Base-by-base conservation (phyloP, 2,888 invertebrate species). In the Lissonota sp. region DNA sequence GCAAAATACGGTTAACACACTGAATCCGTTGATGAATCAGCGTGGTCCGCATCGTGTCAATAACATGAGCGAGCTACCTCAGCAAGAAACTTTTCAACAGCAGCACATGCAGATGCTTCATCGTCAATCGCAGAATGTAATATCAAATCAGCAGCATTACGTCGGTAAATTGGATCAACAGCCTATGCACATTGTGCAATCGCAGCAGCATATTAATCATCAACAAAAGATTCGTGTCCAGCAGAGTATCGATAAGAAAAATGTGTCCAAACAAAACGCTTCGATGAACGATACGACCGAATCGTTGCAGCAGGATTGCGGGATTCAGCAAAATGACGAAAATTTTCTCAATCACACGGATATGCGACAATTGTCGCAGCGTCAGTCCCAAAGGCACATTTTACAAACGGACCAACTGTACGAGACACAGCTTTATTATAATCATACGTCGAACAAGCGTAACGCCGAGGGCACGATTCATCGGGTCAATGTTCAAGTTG, bases 371-470 rank as follows among this genome's bases (percentile, higher is more conserved):
- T 37, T 49, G 7, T 84, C 88, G 69, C 89, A 87, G 81, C 86
- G 86, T 2, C 91, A 90, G 44, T 84, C 90, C 44, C 90, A 90
- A 12, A 89, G 90, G n/a, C 90, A 91, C 40, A 70, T 86, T 58
- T 77, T 88, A 83, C 89, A 89, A 51, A 60, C 81, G 4, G 87
- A 90, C 5, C 93, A 93, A 84, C 91, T 92, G 44, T 92, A 91
- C 82, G 87, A 89, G 6, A 88, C 89, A 53, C 86, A 88, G 58
- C 90, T 90, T 67, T 91, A 91, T 86, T 87, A 91, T 44, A 91
- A 88, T 83, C 89, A 91, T 79, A 88, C 89, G 86, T 89, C 93
- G 62, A 92, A 92, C 71, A 92, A 92, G 79, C 89, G 91, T 78
- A 84, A 89, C 5, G 86, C 90, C 73, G 92, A 93, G 14, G 67